These are phyloP conservation scores for Limnephilus lunatus DNA, from an alignment of 2,888 invertebrate species.

Conservation along the genomic window DNA sequence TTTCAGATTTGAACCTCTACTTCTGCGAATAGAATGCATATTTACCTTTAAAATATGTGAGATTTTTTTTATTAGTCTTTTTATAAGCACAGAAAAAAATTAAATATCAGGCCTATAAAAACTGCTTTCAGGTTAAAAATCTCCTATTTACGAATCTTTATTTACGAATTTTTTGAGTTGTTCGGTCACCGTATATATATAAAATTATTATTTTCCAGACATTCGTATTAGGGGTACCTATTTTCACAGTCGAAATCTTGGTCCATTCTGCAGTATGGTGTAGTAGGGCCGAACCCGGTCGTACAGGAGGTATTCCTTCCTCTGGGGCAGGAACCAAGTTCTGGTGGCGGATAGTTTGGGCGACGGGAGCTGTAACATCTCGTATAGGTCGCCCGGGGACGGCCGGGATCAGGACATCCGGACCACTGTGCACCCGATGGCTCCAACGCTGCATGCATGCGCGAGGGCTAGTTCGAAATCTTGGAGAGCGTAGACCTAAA, in stretches of 20 bases:
- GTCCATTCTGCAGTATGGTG: not conserved
- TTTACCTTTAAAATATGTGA: too few species aligned
- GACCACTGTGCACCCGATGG: slow-evolving; percentile 74
- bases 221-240: too few species aligned
- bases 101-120: too few species aligned
- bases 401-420: slow-evolving; percentile 66
- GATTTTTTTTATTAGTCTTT: too few species aligned
- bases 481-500: slow-evolving; percentile 74
- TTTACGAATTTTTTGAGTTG: too few species aligned
- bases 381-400: not conserved
- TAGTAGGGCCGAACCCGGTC: not conserved
- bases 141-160: too few species aligned
- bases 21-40: too few species aligned
- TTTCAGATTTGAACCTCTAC: too few species aligned
- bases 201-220: too few species aligned
- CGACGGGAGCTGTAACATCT: not conserved
- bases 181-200: too few species aligned
- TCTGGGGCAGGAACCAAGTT: not conserved
- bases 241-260: not conserved
- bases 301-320: not conserved
- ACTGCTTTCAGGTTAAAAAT: too few species aligned
- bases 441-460: slow-evolving; percentile 75
- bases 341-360: not conserved
- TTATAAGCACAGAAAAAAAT: too few species aligned
- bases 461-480: slow-evolving; percentile 75